Evolutionary conservation across 35 echinoderm and acorn worm species (phyloP).

Genomic region (Ophioderma brevispina): DNA sequence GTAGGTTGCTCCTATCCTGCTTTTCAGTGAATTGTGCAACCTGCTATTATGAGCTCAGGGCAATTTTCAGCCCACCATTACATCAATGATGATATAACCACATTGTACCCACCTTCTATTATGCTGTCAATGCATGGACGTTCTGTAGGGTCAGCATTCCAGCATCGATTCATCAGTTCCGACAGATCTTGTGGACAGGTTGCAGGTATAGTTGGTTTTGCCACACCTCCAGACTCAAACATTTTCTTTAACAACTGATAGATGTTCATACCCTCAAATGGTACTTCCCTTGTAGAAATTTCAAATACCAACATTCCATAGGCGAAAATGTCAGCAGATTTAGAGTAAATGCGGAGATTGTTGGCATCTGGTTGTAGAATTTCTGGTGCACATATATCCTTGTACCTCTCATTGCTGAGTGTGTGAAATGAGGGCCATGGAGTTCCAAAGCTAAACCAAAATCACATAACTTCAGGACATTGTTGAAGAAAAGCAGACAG

Average conservation of each 20-base stretch:
- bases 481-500: not conserved
- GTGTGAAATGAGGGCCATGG: not conserved
- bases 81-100: too few relatives aligned
- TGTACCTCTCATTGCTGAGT: not conserved
- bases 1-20: too few relatives aligned
- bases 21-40: too few relatives aligned
- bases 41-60: too few relatives aligned
- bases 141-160: not conserved
- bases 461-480: conserved; percentile 2
- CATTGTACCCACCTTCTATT: not conserved
- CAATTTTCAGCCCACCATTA: too few relatives aligned
- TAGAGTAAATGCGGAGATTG: not conserved
- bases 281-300: not conserved
- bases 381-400: not conserved
- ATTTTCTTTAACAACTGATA: not conserved
- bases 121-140: not conserved
- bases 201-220: not conserved
- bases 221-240: not conserved
- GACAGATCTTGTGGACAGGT: not conserved
- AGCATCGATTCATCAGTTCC: not conserved
- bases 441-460: not conserved
- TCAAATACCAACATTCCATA: conserved; percentile 7
- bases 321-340: not conserved
- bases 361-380: not conserved
- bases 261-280: not conserved